phyloP scores from a whole-genome alignment of 2,797 vertebrate species.

The Mormyrus proboscirostris region DNA sequence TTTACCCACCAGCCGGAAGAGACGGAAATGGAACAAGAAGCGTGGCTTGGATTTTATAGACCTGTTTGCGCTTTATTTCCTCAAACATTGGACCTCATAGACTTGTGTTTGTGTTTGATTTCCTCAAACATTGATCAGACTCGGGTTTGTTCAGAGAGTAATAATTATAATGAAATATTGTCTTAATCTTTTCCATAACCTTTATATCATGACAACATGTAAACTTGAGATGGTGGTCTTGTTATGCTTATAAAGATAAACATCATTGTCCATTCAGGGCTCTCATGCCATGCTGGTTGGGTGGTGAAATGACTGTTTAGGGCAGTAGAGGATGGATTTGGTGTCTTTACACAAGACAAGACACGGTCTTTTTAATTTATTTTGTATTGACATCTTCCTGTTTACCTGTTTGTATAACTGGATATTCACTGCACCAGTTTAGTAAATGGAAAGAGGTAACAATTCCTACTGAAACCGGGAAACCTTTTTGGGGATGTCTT shows the following conservation, averaged over 20 bases:
- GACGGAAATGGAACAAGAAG: background rate
- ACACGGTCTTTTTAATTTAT: slow-evolving; percentile 34
- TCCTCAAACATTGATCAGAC: background rate
- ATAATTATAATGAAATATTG: background rate
- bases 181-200: background rate
- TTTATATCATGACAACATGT: background rate
- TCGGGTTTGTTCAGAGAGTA: background rate
- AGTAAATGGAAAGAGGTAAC: background rate
- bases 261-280: background rate
- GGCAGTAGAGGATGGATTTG: slow-evolving; percentile 38
- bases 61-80: background rate
- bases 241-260: background rate
- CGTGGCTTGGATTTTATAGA: background rate
- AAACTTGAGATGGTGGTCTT: background rate
- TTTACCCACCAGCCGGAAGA: background rate
- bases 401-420: background rate
- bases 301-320: background rate
- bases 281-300: background rate
- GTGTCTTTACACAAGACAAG: slow-evolving; percentile 57
- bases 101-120: background rate
- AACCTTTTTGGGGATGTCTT: background rate
- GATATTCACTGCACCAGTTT: background rate
- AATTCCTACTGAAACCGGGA: background rate
- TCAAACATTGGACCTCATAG: background rate
- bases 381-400: slow-evolving; percentile 24